Evolutionary conservation across 2,888 invertebrate genomes (phyloP), one percentile per base, ranked within the genome.

Genomic region (Epiperipatus broadwayi): DNA sequence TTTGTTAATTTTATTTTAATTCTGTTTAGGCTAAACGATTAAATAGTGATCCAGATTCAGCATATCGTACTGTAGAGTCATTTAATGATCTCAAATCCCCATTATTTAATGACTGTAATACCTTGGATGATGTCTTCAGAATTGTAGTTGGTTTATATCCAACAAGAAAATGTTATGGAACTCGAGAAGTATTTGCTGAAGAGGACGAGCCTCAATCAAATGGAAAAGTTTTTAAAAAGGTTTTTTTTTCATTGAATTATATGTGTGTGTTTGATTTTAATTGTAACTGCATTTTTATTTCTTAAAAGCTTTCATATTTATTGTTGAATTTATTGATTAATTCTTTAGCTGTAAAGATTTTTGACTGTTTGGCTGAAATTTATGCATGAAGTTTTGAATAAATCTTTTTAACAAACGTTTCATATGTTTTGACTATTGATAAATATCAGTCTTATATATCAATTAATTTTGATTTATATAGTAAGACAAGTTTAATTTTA

Each of bases 211-310:
- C 75, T 10, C 93, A 95, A 58, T 75, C 81, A 2, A 89, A 89
- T 55, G 95, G 95, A 34, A 71, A 85, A 46, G 70, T 89, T 35
- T 95, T 95, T 58, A 91, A 91, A 62, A 95, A 95, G 73, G 79
- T 79, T 47, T 46, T 8, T 34, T 39, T 18, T 15, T 18, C 27
- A 29, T 15, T 25, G 19, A 35, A 35, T 35, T n/a, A 18, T 29
- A n/a, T n/a, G n/a, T n/a, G n/a, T n/a, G n/a, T n/a, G n/a, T n/a
- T n/a, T n/a, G 7, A 29, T 8, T 21, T 5, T 16, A 18, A 3
- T 5, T 3, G 15, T 19, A 20, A 18, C 16, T 19, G 10, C 7
- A 15, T 20, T 7, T 19, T 39, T 15, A 8, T 38, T 16, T 4
- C 21, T 30, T 15, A 2, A 30, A n/a, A 15, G 10, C 4, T 3